Conservation (phyloP, 2,113 vertebrate species). For the Tympanuchus pallidicinctus region DNA sequence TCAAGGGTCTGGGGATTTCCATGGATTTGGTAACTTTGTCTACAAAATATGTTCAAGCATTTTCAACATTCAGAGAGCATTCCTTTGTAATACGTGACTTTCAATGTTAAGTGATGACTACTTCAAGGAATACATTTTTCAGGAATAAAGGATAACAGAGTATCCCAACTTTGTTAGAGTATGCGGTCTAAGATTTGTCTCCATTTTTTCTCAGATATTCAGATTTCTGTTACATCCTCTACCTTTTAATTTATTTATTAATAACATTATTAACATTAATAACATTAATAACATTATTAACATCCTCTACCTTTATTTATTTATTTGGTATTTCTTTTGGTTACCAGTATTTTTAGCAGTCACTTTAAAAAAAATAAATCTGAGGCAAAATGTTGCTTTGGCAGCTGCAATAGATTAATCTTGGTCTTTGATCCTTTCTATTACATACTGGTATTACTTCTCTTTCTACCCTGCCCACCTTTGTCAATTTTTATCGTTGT, state of each 20-base stretch:
- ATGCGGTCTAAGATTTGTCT: neutral
- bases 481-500: constrained; percentile 8
- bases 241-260: no score
- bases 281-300: no score
- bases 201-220: neutral
- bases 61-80: neutral
- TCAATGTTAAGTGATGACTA: neutral
- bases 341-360: neutral
- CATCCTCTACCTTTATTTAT: neutral
- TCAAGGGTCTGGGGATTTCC: neutral
- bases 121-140: neutral
- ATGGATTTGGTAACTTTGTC: neutral
- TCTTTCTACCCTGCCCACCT: neutral
- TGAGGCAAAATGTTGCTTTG: neutral
- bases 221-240: neutral
- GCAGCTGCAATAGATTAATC: neutral
- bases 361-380: neutral
- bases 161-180: neutral
- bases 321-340: neutral
- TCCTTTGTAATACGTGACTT: neutral
- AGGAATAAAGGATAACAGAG: neutral
- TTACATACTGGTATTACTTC: neutral
- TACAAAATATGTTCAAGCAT: neutral
- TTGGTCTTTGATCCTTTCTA: neutral
- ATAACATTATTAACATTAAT: no score